Evolutionary conservation across 1,140 invertebrate genomes (phyloP).

Genomic region (Drosophila rufa): DNA sequence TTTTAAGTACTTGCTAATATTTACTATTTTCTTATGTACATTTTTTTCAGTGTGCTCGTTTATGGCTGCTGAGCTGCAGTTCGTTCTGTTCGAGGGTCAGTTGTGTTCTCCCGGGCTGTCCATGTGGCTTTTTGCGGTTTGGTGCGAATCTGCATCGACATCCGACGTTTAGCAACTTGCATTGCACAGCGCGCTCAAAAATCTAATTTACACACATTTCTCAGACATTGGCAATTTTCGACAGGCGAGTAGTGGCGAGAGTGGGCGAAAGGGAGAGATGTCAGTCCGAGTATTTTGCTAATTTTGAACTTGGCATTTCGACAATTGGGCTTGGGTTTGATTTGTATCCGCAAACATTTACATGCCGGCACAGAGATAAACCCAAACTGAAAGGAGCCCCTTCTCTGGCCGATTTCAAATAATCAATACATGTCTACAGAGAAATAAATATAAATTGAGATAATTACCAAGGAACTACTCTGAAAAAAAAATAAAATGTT

Average conservation of each 20-base stretch:
- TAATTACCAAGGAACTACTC: too few species aligned
- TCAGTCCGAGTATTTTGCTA: slow-evolving; percentile 27
- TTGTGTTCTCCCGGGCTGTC: slow-evolving; percentile 11
- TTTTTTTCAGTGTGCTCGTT: neutral
- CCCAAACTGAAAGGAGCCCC: neutral
- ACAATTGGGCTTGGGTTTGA: slow-evolving; percentile 49
- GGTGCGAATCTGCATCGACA: slow-evolving; percentile 19
- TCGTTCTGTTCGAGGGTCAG: neutral
- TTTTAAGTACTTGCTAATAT: too few species aligned
- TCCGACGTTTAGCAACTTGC: slow-evolving; percentile 19
- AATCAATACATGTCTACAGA: slow-evolving; percentile 43
- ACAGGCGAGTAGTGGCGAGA: too few species aligned
- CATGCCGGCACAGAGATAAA: slow-evolving; percentile 19
- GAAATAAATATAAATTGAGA: neutral
- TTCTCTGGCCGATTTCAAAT: slow-evolving; percentile 28
- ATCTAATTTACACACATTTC: slow-evolving; percentile 41
- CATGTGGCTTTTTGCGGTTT: slow-evolving; percentile 19
- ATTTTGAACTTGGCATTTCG: slow-evolving; percentile 70
- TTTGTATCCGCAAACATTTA: slow-evolving; percentile 50
- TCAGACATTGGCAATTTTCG: slow-evolving; percentile 9
- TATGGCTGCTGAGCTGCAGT: neutral
- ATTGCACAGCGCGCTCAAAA: slow-evolving; percentile 17
- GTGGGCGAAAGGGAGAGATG: neutral
- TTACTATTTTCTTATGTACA: neutral
- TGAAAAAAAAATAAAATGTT: too few species aligned